Conservation (phyloP, 1,140 invertebrate genomes). For the Hyles euphorbiae region DNA sequence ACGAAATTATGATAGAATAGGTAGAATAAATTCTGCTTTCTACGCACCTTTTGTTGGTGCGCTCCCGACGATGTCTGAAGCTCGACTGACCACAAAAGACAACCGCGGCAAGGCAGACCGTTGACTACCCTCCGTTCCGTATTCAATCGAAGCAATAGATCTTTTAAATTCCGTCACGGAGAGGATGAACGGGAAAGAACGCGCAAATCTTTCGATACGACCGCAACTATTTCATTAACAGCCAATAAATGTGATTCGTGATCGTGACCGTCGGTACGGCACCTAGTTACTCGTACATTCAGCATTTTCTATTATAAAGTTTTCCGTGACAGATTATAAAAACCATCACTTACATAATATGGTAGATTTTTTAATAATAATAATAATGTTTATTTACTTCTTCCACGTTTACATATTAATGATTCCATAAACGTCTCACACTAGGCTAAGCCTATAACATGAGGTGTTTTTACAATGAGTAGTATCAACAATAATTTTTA, state of each 20-base stretch:
- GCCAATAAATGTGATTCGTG: slow-evolving; percentile 22
- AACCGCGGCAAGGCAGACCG: slow-evolving; percentile 12
- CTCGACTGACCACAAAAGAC: slow-evolving; percentile 25
- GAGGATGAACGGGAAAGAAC: slow-evolving; percentile 23
- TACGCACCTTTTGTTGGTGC: slow-evolving; percentile 11
- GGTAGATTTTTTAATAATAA: too few relatives aligned
- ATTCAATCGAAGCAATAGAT: slow-evolving; percentile 28
- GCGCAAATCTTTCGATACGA: slow-evolving; percentile 28
- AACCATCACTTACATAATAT: too few relatives aligned
- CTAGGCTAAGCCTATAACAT: too few relatives aligned
- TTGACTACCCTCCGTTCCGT: slow-evolving; percentile 23
- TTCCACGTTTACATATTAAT: too few relatives aligned
- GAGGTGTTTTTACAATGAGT: too few relatives aligned
- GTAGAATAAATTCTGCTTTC: not conserved
- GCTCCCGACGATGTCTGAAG: slow-evolving; percentile 11
- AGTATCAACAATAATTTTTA: too few relatives aligned
- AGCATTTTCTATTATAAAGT: too few relatives aligned
- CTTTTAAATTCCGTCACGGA: slow-evolving; percentile 32
- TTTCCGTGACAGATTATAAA: too few relatives aligned
- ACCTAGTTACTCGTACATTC: not conserved
- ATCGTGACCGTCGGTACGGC: not conserved
- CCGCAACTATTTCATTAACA: slow-evolving; percentile 34
- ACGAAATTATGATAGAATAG: not conserved
- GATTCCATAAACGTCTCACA: too few relatives aligned
- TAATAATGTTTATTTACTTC: too few relatives aligned